Conservation (phyloP, 1,140 invertebrate species). For the Thaumetopoea pityocampa region DNA sequence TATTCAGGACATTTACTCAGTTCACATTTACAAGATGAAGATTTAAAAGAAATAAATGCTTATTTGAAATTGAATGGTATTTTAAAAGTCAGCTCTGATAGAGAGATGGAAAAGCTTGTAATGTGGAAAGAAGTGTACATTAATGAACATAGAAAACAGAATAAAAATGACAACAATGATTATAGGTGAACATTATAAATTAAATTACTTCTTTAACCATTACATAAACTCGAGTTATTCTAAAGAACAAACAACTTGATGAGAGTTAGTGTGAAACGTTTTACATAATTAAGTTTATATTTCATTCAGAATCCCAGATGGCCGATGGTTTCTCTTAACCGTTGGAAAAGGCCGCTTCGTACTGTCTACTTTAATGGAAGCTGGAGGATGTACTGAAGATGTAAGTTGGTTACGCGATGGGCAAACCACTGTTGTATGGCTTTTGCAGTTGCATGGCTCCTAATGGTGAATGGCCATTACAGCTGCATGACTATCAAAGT, state of each 20-base stretch:
- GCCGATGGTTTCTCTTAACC: slow-evolving; percentile 83
- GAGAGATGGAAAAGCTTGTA: slow-evolving; percentile 82
- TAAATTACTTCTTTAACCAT: too few relatives aligned
- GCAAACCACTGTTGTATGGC: too few relatives aligned
- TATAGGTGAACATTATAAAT: slow-evolving; percentile 43
- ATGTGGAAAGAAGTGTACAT: slow-evolving; percentile 85
- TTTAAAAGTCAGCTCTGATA: slow-evolving; percentile 79
- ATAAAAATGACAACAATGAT: slow-evolving; percentile 44
- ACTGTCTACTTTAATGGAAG: slow-evolving; percentile 83
- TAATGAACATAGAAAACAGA: slow-evolving; percentile 57
- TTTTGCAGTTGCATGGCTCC: too few relatives aligned
- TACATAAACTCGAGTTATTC: too few relatives aligned
- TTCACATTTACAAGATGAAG: slow-evolving; percentile 82
- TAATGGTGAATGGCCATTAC: too few relatives aligned
- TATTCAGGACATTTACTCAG: slow-evolving; percentile 83
- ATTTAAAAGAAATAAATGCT: slow-evolving; percentile 82
- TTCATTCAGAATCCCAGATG: slow-evolving; percentile 72
- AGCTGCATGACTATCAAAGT: too few relatives aligned
- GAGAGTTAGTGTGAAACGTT: neutral
- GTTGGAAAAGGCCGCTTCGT: slow-evolving; percentile 84
- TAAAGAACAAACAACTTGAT: too few relatives aligned
- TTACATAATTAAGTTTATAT: slow-evolving; percentile 12
- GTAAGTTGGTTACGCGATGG: slow-evolving; percentile 39
- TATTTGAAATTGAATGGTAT: slow-evolving; percentile 83
- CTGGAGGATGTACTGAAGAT: slow-evolving; percentile 74